A percentile compares a stretch with the other conserved stretches of the same genome.
phyloP scores from a whole-genome alignment of 1,140 invertebrate genomes.

The Hestina assimilis region DNA sequence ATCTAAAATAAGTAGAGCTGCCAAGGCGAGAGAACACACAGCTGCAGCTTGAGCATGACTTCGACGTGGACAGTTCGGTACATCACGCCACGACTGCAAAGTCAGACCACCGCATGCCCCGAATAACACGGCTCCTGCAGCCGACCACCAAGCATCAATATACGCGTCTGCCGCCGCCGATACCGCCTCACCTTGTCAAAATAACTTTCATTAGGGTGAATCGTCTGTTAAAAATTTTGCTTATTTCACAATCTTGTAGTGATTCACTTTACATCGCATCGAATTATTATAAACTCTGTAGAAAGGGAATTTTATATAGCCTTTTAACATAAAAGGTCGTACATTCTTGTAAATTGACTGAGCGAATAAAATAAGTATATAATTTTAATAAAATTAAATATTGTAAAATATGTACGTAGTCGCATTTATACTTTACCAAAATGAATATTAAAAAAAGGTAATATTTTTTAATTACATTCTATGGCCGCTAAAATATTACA shows the following conservation, averaged over 20 bases:
- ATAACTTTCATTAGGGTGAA: neutral
- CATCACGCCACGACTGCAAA: conserved; percentile 43
- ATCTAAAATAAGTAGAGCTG: conserved; percentile 49
- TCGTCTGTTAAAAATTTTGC: too few species aligned
- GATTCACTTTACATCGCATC: too few species aligned
- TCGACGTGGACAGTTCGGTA: conserved; percentile 38
- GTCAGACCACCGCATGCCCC: conserved; percentile 49
- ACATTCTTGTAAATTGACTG: too few species aligned
- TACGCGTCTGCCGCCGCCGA: conserved; percentile 61
- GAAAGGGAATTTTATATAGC: too few species aligned
- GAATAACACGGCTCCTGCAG: conserved; percentile 44
- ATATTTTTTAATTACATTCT: neutral
- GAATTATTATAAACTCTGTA: too few species aligned
- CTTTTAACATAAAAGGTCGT: too few species aligned
- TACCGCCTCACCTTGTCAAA: conserved; percentile 51
- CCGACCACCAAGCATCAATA: conserved; percentile 64
- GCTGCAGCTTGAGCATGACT: conserved; percentile 44
- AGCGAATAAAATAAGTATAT: too few species aligned
- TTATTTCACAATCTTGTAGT: too few species aligned
- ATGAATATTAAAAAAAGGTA: neutral
- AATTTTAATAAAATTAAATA: too few species aligned
- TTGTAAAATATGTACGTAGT: too few species aligned
- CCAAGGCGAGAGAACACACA: conserved; percentile 45
- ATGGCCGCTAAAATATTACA: neutral
- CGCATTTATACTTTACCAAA: conserved; percentile 15